Evolutionary conservation across 2,888 invertebrate species (phyloP).

Genomic region (Crioceris asparagi): DNA sequence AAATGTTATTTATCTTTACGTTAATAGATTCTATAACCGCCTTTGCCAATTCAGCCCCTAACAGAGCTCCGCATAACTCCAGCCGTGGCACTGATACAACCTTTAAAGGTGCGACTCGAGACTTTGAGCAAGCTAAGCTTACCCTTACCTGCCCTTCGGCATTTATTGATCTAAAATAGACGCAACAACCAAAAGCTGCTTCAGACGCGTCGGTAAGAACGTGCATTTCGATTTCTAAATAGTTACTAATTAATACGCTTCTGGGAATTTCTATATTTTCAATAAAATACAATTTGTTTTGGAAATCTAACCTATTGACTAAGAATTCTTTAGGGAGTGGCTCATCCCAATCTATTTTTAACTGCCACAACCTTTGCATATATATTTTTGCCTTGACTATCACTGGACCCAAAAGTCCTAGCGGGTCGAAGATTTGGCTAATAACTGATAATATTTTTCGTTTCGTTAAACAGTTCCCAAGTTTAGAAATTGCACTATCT

Average conservation of each 20-base stretch:
- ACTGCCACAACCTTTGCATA: slow-evolving; percentile 13
- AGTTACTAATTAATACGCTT: not conserved
- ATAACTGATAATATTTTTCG: slow-evolving; percentile 8
- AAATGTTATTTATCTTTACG: not conserved
- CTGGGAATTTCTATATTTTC: not conserved
- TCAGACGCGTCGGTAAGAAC: slow-evolving; percentile 4
- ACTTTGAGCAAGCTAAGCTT: slow-evolving; percentile 2
- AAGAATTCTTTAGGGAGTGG: slow-evolving; percentile 6
- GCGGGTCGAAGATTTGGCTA: slow-evolving; percentile 14
- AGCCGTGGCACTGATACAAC: slow-evolving; percentile 4
- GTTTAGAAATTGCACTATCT: not conserved
- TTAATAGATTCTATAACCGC: not conserved
- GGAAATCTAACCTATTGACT: not conserved
- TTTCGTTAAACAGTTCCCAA: slow-evolving; percentile 4
- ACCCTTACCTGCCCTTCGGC: not conserved
- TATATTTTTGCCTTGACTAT: slow-evolving; percentile 13
- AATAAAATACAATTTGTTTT: not conserved
- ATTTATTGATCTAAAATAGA: slow-evolving; percentile 2
- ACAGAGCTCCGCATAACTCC: slow-evolving; percentile 4
- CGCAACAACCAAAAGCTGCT: slow-evolving; percentile 6
- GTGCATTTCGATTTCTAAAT: too few relatives aligned
- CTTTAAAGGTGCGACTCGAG: slow-evolving; percentile 8
- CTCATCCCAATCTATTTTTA: slow-evolving; percentile 15
- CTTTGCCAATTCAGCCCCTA: not conserved
- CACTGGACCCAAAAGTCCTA: slow-evolving; percentile 13